Percentiles rank a stretch among this genome's conserved stretches.
These are phyloP conservation scores for Bhutanitis thaidina DNA, from an alignment of 2,888 invertebrate species.

Conservation along the genomic window DNA sequence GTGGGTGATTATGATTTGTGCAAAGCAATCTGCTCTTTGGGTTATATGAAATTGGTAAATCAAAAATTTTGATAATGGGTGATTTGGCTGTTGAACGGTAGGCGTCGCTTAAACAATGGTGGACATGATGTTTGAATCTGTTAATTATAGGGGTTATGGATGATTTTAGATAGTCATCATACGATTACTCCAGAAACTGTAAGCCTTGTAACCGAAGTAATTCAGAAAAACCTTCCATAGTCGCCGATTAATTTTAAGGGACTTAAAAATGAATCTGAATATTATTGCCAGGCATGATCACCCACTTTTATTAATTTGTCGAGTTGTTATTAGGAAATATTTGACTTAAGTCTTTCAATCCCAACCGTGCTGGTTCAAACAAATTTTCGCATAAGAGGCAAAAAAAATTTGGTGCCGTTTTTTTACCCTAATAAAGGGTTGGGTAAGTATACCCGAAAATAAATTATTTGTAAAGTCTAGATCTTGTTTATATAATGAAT, in stretches of 20 bases:
- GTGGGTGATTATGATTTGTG: constrained; percentile 6
- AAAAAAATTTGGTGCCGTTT: background rate
- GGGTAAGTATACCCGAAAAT: background rate
- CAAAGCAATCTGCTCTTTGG: background rate
- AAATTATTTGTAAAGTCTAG: background rate
- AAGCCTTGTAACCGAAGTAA: background rate
- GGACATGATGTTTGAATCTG: too few relatives aligned
- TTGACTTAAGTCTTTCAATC: constrained; percentile 3
- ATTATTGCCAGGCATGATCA: constrained; percentile 5
- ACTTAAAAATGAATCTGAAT: too few relatives aligned
- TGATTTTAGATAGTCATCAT: background rate
- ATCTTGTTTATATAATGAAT: background rate
- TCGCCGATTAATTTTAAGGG: background rate
- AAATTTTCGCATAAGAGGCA: too few relatives aligned
- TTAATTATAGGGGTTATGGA: too few relatives aligned
- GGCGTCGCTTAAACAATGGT: too few relatives aligned
- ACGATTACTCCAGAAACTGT: background rate
- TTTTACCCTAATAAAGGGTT: constrained; percentile 1
- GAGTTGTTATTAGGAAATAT: constrained; percentile 6
- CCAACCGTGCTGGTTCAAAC: constrained; percentile 1
- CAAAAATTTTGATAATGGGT: background rate
- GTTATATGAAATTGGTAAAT: background rate
- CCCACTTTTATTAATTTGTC: background rate
- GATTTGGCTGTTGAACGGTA: background rate
- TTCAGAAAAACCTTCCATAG: background rate